Evolutionary conservation across 1,140 invertebrate species (phyloP).

Genomic region (Macrobrachium nipponense): DNA sequence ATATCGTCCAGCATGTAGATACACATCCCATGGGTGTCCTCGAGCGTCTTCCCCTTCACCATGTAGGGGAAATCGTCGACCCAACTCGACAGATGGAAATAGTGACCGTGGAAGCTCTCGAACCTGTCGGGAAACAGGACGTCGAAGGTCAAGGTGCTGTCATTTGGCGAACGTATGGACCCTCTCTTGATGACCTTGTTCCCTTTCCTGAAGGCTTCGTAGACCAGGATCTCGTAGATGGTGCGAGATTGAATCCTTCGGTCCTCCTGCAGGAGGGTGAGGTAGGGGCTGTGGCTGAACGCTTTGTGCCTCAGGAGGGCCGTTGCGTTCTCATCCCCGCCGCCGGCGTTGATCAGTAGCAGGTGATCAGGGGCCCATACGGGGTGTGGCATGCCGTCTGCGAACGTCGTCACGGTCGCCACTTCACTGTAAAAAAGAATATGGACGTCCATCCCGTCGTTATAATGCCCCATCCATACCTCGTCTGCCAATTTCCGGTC

Average conservation of each 20-base stretch:
- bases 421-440: no score
- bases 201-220: background rate
- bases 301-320: background rate
- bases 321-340: background rate
- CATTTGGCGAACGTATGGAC: no score
- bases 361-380: no score
- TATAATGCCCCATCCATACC: no score
- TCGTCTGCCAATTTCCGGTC: no score
- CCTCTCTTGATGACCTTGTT: background rate
- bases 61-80: conserved; percentile 30
- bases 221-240: background rate
- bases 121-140: background rate
- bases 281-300: background rate
- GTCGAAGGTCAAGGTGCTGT: background rate
- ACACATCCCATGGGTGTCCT: conserved; percentile 7
- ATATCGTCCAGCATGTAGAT: conserved; percentile 8
- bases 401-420: no score
- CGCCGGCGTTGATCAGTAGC: no score
- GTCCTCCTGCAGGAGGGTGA: conserved; percentile 17
- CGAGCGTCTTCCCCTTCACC: background rate
- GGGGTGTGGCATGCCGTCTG: no score
- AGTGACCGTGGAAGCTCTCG: background rate
- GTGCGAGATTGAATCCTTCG: background rate
- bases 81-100: conserved; percentile 25
- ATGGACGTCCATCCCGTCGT: no score